Conservation (phyloP, 2,888 invertebrate species). For the Tenthredo amoena region DNA sequence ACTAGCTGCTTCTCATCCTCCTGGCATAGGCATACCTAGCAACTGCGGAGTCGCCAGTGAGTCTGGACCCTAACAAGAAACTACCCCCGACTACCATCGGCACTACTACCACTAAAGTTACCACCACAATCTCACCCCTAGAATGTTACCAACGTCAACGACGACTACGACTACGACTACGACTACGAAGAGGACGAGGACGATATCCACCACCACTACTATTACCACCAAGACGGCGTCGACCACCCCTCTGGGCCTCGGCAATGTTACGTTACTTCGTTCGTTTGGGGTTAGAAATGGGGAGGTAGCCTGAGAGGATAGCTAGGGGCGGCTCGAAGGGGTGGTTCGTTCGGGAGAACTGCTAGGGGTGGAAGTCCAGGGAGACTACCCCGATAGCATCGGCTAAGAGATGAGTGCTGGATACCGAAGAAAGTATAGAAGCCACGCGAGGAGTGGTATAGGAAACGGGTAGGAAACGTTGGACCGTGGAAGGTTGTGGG, state of each 20-base stretch:
- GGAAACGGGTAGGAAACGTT: constrained; percentile 9
- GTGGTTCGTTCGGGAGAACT: constrained; percentile 19
- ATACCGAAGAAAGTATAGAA: constrained; percentile 51
- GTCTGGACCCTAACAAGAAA: constrained; percentile 77
- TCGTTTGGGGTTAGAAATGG: constrained; percentile 59
- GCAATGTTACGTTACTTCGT: constrained; percentile 67
- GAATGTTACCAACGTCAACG: constrained; percentile 37
- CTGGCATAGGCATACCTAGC: constrained; percentile 54
- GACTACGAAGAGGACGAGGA: constrained; percentile 13
- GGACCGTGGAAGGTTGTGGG: constrained; percentile 3
- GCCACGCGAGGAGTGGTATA: constrained; percentile 35
- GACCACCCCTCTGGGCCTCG: constrained; percentile 65
- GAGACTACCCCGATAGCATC: constrained; percentile 52
- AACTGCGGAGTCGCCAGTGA: constrained; percentile 71
- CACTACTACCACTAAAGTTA: constrained; percentile 59
- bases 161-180: constrained; percentile 30
- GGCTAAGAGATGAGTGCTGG: constrained; percentile 53
- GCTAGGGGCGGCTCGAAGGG: constrained; percentile 39
- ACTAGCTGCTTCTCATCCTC: constrained; percentile 61
- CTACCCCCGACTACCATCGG: constrained; percentile 70
- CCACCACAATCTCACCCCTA: constrained; percentile 48
- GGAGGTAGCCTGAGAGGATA: constrained; percentile 45
- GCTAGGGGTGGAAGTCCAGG: constrained; percentile 49
- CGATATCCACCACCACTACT: constrained; percentile 22
- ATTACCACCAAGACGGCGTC: constrained; percentile 49